Conservation (phyloP, 2,113 vertebrate species). For the Oreochromis aureus region DNA sequence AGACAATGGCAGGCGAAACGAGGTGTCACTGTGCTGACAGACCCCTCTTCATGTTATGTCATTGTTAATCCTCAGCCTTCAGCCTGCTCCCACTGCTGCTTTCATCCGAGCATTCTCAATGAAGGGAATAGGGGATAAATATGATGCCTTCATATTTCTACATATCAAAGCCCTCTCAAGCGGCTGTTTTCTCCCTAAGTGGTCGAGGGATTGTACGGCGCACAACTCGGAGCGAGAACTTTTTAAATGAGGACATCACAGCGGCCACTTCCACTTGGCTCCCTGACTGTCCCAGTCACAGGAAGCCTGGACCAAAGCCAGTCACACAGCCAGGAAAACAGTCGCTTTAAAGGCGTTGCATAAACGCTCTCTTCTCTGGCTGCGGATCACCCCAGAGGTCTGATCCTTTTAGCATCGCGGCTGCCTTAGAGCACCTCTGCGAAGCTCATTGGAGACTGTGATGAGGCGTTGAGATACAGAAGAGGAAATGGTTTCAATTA, state of each 20-base stretch:
- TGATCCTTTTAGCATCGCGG: conserved; percentile 38
- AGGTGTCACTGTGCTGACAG: conserved; percentile 84
- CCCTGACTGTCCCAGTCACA: conserved; percentile 40
- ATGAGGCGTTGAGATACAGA: conserved; percentile 12
- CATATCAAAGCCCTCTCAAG: conserved; percentile 69
- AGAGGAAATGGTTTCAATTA: conserved; percentile 69
- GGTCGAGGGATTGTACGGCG: conserved; percentile 41
- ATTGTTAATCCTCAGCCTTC: conserved; percentile 82
- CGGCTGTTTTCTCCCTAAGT: conserved; percentile 63
- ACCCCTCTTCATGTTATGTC: conserved; percentile 79
- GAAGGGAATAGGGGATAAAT: conserved; percentile 54
- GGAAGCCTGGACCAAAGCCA: conserved; percentile 56
- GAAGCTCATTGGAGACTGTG: conserved; percentile 21
- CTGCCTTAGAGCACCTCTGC: conserved; percentile 40
- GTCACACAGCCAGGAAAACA: conserved; percentile 34
- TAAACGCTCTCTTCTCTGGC: conserved; percentile 34
- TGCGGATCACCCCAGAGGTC: conserved; percentile 37
- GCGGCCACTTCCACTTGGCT: conserved; percentile 2
- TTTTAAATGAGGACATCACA: conserved; percentile 64
- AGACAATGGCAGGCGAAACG: conserved; percentile 85
- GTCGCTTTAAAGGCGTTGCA: neutral
- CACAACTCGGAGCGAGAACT: conserved; percentile 58
- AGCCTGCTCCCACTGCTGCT: conserved; percentile 43
- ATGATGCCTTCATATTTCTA: conserved; percentile 69
- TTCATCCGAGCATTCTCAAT: conserved; percentile 44